A percentile compares a stretch with the other conserved stretches of the same genome.
Evolutionary conservation across 2,888 invertebrate genomes (phyloP).

Genomic region (Ptychoptera contaminata): DNA sequence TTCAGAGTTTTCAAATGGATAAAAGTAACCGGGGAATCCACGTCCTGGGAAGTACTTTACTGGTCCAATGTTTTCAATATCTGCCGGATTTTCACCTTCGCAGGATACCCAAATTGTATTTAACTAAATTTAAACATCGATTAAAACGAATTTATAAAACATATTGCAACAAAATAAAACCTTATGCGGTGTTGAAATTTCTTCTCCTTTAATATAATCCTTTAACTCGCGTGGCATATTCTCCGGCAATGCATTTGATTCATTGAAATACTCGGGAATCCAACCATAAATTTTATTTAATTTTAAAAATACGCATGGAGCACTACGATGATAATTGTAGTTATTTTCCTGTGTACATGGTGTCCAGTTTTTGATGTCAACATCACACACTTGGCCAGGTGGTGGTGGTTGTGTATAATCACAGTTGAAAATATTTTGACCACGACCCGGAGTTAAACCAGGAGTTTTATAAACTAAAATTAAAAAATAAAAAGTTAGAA

Average conservation of each 20-base stretch:
- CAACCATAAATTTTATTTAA: conserved; percentile 90
- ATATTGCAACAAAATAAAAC: conserved; percentile 16
- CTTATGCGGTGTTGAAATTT: conserved; percentile 31
- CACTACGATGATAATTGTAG: conserved; percentile 81
- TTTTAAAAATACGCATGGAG: conserved; percentile 89
- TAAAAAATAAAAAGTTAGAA: conserved; percentile 4
- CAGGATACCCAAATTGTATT: conserved; percentile 86
- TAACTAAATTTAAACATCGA: conserved; percentile 33
- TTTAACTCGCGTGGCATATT: conserved; percentile 61
- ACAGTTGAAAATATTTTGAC: conserved; percentile 61
- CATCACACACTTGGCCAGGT: conserved; percentile 68
- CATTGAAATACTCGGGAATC: conserved; percentile 69
- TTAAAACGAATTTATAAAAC: neutral
- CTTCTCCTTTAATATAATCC: conserved; percentile 41
- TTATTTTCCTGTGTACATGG: conserved; percentile 69
- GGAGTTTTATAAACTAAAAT: conserved; percentile 56
- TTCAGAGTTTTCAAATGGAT: conserved; percentile 72
- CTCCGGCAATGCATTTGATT: conserved; percentile 47
- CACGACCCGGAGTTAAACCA: conserved; percentile 52
- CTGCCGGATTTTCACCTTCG: conserved; percentile 85
- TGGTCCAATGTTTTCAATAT: conserved; percentile 79
- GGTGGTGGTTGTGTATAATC: conserved; percentile 54
- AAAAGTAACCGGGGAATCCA: conserved; percentile 81
- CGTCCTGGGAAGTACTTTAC: conserved; percentile 64
- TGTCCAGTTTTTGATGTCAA: conserved; percentile 65